Conservation (phyloP, 2,888 invertebrate species). For the Oegoconia quadripuncta region DNA sequence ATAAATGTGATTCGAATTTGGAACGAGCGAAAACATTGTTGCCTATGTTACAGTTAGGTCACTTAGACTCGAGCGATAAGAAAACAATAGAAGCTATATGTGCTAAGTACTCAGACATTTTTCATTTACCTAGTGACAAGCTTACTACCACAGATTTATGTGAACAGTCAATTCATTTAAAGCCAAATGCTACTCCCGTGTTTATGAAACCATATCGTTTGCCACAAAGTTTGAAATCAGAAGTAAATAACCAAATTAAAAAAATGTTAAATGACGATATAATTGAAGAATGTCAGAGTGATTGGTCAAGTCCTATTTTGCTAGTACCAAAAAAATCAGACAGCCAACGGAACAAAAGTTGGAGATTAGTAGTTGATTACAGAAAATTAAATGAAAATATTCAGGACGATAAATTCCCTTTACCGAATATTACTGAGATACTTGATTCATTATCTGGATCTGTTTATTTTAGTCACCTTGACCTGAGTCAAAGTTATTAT, state of each 20-base stretch:
- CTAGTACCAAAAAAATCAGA: conserved; percentile 7
- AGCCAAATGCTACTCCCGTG: not conserved
- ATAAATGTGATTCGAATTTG: too few relatives aligned
- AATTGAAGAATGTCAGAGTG: conserved; percentile 2
- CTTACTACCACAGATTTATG: too few relatives aligned
- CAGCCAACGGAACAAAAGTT: not conserved
- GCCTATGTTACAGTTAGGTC: too few relatives aligned
- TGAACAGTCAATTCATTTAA: not conserved
- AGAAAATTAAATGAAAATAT: too few relatives aligned
- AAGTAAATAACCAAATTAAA: conserved; percentile 4
- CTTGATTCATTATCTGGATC: conserved; percentile 4
- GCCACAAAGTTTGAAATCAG: not conserved
- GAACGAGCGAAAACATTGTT: too few relatives aligned
- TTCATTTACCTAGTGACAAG: too few relatives aligned
- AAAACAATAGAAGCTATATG: too few relatives aligned
- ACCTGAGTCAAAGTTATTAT: conserved; percentile 8
- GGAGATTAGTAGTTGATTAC: too few relatives aligned
- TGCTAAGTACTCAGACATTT: too few relatives aligned
- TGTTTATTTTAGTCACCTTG: conserved; percentile 6
- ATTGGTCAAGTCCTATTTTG: conserved; percentile 8
- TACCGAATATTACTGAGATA: too few relatives aligned
- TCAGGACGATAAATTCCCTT: too few relatives aligned
- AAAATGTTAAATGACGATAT: conserved; percentile 4
- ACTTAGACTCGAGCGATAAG: too few relatives aligned
- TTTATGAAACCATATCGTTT: not conserved